These are phyloP conservation scores for Rhabdomys dilectus DNA, from an alignment of 2,113 vertebrate genomes.

Conservation along the genomic window DNA sequence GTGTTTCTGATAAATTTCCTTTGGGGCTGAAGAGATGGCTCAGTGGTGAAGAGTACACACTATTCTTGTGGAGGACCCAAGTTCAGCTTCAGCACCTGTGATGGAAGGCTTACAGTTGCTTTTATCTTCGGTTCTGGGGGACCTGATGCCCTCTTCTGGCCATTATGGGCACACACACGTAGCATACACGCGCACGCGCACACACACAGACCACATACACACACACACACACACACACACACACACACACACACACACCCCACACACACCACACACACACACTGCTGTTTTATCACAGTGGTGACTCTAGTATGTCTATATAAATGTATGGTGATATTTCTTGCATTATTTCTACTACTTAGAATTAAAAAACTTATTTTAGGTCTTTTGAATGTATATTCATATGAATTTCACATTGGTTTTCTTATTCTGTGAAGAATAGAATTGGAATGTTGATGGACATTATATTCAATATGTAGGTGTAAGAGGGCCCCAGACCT, in stretches of 20 bases:
- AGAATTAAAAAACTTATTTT: not conserved
- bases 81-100: not conserved
- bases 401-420: not conserved
- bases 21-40: not conserved
- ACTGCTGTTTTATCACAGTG: not conserved
- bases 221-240: not conserved
- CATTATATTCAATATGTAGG: not conserved
- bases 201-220: not conserved
- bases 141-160: not conserved
- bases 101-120: not conserved
- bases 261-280: not conserved
- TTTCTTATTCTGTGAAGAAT: not conserved
- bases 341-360: not conserved
- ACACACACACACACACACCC: not conserved
- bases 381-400: not conserved
- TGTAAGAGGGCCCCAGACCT: not conserved
- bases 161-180: not conserved
- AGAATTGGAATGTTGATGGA: not conserved
- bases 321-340: not conserved
- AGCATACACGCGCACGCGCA: accelerated
- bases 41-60: not conserved
- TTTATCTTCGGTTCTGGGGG: not conserved
- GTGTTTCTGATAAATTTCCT: not conserved
- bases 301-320: not conserved
- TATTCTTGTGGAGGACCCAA: not conserved